Conservation (phyloP, 2,113 vertebrate species). For the Baryphthengus martii region DNA sequence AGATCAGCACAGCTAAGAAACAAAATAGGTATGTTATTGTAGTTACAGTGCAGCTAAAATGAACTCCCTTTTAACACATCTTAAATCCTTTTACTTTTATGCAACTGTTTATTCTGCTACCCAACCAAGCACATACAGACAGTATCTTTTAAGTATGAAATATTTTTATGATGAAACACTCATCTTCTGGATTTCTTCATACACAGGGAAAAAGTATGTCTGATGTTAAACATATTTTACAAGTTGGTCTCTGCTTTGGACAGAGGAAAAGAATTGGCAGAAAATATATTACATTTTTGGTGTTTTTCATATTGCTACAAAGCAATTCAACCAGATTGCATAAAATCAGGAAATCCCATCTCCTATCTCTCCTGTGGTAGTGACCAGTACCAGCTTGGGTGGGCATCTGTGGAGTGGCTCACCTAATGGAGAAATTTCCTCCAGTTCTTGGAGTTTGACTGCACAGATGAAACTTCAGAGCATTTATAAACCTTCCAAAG, state of each 20-base stretch:
- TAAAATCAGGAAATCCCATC: neutral
- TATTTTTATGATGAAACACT: conserved; percentile 61
- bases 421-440: neutral
- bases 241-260: conserved; percentile 26
- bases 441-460: neutral
- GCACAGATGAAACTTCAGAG: neutral
- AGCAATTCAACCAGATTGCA: neutral
- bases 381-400: neutral
- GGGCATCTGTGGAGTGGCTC: neutral
- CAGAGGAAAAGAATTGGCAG: conserved; percentile 1
- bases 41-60: conserved; percentile 35
- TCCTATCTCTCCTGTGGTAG: neutral
- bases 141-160: conserved; percentile 45
- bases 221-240: conserved; percentile 39
- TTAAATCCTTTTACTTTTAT: conserved; percentile 51
- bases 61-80: conserved; percentile 47
- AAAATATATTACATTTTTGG: conserved; percentile 12
- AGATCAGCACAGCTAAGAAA: neutral
- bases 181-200: conserved; percentile 48
- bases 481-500: neutral
- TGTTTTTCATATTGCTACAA: neutral
- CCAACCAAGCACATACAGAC: neutral
- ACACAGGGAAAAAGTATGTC: neutral
- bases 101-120: conserved; percentile 36
- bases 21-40: conserved; percentile 10